These are phyloP conservation scores for Saxicola maurus DNA, from an alignment of 2,797 vertebrate species.

Conservation along the genomic window DNA sequence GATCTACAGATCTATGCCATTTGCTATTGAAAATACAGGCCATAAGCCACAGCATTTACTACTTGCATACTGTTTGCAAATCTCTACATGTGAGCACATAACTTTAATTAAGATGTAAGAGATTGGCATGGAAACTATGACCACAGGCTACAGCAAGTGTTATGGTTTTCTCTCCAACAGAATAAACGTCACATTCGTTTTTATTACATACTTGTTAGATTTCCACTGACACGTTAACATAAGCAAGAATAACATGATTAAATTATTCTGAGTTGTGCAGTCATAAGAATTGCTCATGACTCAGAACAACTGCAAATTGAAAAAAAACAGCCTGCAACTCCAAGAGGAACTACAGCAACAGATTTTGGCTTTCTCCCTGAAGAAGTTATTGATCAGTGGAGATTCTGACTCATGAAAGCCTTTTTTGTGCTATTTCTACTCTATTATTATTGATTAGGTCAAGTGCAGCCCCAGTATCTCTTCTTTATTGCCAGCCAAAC, in stretches of 20 bases:
- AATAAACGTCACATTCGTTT: not conserved
- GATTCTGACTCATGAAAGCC: not conserved
- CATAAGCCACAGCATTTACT: not conserved
- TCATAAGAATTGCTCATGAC: conserved; percentile 17
- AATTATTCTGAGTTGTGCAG: conserved; percentile 20
- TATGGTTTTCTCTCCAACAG: not conserved
- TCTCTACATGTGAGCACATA: not conserved
- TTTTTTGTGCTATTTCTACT: not conserved
- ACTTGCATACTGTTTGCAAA: not conserved
- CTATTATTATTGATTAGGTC: not conserved
- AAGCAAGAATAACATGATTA: conserved; percentile 45
- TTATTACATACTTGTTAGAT: not conserved
- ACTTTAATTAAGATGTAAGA: not conserved
- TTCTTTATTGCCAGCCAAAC: not conserved
- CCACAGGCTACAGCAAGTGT: not conserved
- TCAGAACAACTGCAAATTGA: not conserved
- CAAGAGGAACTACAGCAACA: not conserved
- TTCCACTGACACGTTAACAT: conserved; percentile 2
- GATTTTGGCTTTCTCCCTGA: not conserved
- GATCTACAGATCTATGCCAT: not conserved
- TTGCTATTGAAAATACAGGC: not conserved
- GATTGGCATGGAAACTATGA: not conserved
- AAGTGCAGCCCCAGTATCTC: not conserved
- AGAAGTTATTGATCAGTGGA: not conserved
- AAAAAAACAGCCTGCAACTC: not conserved